Evolutionary conservation across 2,888 invertebrate species (phyloP).

Genomic region (Cabera pusaria): DNA sequence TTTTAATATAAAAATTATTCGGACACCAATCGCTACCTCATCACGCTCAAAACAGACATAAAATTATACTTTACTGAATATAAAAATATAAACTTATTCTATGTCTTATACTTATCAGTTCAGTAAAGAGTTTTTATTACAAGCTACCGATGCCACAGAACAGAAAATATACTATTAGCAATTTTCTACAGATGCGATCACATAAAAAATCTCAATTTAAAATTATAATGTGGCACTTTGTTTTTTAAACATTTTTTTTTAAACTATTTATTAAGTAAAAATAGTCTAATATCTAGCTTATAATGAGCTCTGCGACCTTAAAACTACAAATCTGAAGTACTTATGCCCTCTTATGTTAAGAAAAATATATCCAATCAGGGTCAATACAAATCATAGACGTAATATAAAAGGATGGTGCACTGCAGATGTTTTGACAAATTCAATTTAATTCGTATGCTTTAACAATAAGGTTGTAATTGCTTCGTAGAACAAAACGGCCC

Average conservation of each 20-base stretch:
- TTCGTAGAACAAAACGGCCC: no score
- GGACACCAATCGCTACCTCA: slow-evolving; percentile 50
- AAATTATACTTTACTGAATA: slow-evolving; percentile 50
- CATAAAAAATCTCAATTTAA: slow-evolving; percentile 53
- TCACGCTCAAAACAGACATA: slow-evolving; percentile 38
- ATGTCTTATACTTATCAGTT: slow-evolving; percentile 74
- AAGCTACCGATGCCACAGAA: slow-evolving; percentile 34
- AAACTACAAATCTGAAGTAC: slow-evolving; percentile 57
- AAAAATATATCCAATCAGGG: background rate
- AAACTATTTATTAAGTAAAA: slow-evolving; percentile 14
- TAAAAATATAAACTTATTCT: slow-evolving; percentile 58
- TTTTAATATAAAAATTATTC: slow-evolving; percentile 81
- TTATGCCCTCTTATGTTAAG: slow-evolving; percentile 60
- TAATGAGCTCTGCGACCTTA: slow-evolving; percentile 37
- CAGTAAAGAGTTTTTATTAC: slow-evolving; percentile 58
- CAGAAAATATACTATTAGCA: slow-evolving; percentile 39
- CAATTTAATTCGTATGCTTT: no score
- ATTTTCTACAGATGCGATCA: slow-evolving; percentile 44
- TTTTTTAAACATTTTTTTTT: slow-evolving; percentile 30
- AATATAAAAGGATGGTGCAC: no score
- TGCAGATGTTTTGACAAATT: no score
- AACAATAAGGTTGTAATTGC: no score
- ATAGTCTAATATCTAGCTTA: slow-evolving; percentile 21
- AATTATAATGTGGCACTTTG: slow-evolving; percentile 46
- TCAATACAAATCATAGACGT: no score